Conservation (phyloP, 1,140 invertebrate genomes). For the Caenorhabditis elegans region WBcel235 BX284605.5:8647001-8647500, state of each 20-base stretch:
- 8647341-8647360: too few species aligned
- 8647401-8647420: too few species aligned
- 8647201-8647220: neutral
- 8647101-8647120: conserved; percentile 9
- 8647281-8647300: neutral
- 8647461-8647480: too few species aligned
- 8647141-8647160: neutral
- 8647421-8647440: too few species aligned
- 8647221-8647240: neutral
- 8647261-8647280: neutral
- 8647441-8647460: too few species aligned
- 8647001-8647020: neutral
- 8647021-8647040: neutral
- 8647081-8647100: neutral
- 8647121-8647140: neutral
- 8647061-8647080: too few species aligned
- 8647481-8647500: too few species aligned
- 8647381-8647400: too few species aligned
- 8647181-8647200: neutral
- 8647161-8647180: neutral
- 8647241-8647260: neutral
- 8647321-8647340: too few species aligned
- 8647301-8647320: neutral
- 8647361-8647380: too few species aligned
- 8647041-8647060: conserved; percentile 12